phyloP scores from a whole-genome alignment of 2,797 vertebrate genomes.

The Anableps anableps region DNA sequence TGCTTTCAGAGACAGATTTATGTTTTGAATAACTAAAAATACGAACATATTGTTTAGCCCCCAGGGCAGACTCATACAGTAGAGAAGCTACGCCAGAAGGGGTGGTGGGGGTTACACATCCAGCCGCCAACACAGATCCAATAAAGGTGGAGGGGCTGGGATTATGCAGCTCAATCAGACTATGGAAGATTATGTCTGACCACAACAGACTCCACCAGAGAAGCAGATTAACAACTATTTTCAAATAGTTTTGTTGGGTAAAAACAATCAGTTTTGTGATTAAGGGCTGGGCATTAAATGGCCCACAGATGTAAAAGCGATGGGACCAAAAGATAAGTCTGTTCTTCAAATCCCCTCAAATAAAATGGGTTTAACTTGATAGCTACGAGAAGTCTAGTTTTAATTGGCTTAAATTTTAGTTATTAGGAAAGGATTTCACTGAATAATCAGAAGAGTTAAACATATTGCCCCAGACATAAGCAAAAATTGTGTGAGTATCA shows the following conservation, averaged over 20 bases:
- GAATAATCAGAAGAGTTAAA: slow-evolving; percentile 34
- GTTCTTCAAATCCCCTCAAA: slow-evolving; percentile 54
- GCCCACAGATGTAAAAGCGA: slow-evolving; percentile 72
- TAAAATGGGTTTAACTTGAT: slow-evolving; percentile 62
- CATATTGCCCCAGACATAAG: slow-evolving; percentile 26
- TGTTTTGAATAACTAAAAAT: slow-evolving; percentile 76
- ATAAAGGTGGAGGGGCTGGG: slow-evolving; percentile 57
- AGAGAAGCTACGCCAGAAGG: slow-evolving; percentile 75
- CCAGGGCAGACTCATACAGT: slow-evolving; percentile 84
- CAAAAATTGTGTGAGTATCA: slow-evolving; percentile 2
- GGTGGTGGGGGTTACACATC: slow-evolving; percentile 59
- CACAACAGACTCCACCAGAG: slow-evolving; percentile 69
- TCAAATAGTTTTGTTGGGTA: slow-evolving; percentile 67
- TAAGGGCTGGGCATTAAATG: slow-evolving; percentile 66
- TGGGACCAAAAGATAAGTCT: slow-evolving; percentile 46
- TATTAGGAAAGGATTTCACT: slow-evolving; percentile 24
- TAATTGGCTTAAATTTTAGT: slow-evolving; percentile 71
- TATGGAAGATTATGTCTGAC: slow-evolving; percentile 80
- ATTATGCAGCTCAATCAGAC: slow-evolving; percentile 81
- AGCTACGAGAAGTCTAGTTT: slow-evolving; percentile 14
- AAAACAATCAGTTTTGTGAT: slow-evolving; percentile 76
- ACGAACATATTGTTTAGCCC: slow-evolving; percentile 83
- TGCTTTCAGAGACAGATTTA: slow-evolving; percentile 49
- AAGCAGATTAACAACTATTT: slow-evolving; percentile 74
- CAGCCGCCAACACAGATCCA: slow-evolving; percentile 54